Base-by-base conservation (phyloP, 2,797 vertebrate genomes). In the Streptopelia turtur region DNA sequence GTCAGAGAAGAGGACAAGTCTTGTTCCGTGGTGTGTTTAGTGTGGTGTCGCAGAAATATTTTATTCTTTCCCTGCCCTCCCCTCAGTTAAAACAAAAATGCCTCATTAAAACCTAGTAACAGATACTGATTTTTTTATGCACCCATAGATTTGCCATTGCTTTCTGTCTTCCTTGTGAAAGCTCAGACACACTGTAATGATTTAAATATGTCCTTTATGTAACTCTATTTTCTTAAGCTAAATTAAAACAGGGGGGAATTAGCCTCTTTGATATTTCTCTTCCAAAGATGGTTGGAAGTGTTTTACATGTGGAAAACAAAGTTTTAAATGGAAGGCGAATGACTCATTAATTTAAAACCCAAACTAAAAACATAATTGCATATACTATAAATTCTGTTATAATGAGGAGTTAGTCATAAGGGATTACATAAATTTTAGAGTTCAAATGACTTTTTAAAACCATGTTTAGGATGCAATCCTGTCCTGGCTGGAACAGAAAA, bases 321-420 rank as follows among this genome's bases (percentile, higher is more conserved):
- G 25, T 96, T 97, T 95, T 93, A 96, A 87, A 92, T 94, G 89
- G 65, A 94, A 94, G 57, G 75, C 83, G 83, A 66, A 66, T 97
- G 92, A 97, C 83, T 96, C 93, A 93, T 92, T 95, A 49, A 94
- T 96, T 97, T 96, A 95, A 97, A 96, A 72, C 83, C 66, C 63
- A 77, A 97, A 94, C 68, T 64, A 87, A 94, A 96, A 80, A 94
- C 75, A 90, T 79, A 89, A 96, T 96, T 91, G 81, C 85, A 15
- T 74, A 92, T 83, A 94, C 71, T 74, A 77, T 95, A 96, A 96
- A 61, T 96, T 96, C 76, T 93, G 76, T 94, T 97, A 91, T 95
- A 93, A 94, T 57, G 86, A 97, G 69, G 93, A 95, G 89, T 97
- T 97, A 97, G 85, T 96, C 93, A 94, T 94, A 96, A 96, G 83